Evolutionary conservation across 2,888 invertebrate species (phyloP), one percentile per base, ranked within the genome.

Genomic region (Nasonia oneida): DNA sequence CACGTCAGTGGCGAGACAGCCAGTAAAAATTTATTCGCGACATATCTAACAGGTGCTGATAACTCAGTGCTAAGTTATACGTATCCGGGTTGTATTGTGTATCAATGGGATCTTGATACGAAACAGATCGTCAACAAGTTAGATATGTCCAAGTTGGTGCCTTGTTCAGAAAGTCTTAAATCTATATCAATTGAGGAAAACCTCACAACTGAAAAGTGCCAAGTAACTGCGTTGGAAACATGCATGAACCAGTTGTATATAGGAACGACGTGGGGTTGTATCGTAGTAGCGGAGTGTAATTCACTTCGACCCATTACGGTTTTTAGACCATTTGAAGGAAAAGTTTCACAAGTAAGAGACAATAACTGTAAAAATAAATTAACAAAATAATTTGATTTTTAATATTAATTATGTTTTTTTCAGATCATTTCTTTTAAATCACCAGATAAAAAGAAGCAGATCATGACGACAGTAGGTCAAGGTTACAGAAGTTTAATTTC

Each of bases 261-360:
- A 87, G 99, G 99, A 74, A 99, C 99, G 0, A 98, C 98, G 10
- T 97, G 98, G 97, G 99, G 99, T 39, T 98, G 98, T 92, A 94
- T 99, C 74, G 97, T 99, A 81, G 97, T 99, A 8, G 97, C 98
- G 0, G 98, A 98, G 92, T 95, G 96, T 29, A 94, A 95, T 84
- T 95, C 96, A 0, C 94, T 99, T 89, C 94, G 97, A 3, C 98
- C 99, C 0, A 96, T 98, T 85, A 98, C 98, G 4, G 97, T 98
- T n/a, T 98, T 98, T 94, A 95, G 98, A 64, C 98, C 98, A 0
- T 98, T 97, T 91, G 97, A 98, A 93, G 97, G 97, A 89, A 97
- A 98, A 93, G 97, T 97, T 47, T 94, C 95, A 77, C 92, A 93
- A 84, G 87, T 87, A 81, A 50, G 53, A 23, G 6, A 47, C 2